Conservation (phyloP, 2,797 vertebrate species). For the Sebastes vulpes region DNA sequence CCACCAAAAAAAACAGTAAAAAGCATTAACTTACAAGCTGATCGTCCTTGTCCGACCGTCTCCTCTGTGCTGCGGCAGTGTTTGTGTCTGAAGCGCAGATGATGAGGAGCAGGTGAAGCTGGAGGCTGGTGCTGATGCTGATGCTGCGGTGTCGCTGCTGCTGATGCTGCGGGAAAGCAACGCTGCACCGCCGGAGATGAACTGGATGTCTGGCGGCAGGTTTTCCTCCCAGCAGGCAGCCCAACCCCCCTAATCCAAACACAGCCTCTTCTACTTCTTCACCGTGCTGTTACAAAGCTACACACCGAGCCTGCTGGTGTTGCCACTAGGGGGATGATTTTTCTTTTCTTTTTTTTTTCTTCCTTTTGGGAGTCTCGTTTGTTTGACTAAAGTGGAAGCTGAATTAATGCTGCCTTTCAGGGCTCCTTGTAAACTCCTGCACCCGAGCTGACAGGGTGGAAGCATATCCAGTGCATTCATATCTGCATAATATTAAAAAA, state of each 20-base stretch:
- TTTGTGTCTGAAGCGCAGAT: conserved; percentile 33
- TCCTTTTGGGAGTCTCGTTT: conserved; percentile 36
- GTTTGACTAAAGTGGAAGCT: conserved; percentile 42
- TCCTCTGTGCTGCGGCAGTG: conserved; percentile 54
- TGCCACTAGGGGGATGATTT: conserved; percentile 67
- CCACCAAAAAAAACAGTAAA: not conserved
- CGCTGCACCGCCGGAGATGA: conserved; percentile 61
- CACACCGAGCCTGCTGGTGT: conserved; percentile 38
- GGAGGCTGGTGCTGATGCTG: conserved; percentile 25
- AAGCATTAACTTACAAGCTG: conserved; percentile 62
- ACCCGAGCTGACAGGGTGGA: not conserved
- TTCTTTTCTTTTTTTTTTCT: not conserved
- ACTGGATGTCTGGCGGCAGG: conserved; percentile 65
- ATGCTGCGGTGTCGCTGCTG: conserved; percentile 64
- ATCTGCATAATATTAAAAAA: not conserved
- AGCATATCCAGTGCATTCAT: not conserved
- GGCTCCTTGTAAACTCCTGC: not conserved
- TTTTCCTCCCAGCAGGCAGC: conserved; percentile 71
- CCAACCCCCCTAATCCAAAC: conserved; percentile 78
- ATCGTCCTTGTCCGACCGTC: conserved; percentile 53
- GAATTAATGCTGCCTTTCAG: conserved; percentile 31
- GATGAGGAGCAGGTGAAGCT: conserved; percentile 55
- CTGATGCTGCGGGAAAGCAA: conserved; percentile 66
- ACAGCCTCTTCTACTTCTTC: conserved; percentile 31
- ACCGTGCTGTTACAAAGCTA: conserved; percentile 15